Base-by-base conservation (phyloP, 2,113 vertebrate genomes). In the Cygnus buccinator region DNA sequence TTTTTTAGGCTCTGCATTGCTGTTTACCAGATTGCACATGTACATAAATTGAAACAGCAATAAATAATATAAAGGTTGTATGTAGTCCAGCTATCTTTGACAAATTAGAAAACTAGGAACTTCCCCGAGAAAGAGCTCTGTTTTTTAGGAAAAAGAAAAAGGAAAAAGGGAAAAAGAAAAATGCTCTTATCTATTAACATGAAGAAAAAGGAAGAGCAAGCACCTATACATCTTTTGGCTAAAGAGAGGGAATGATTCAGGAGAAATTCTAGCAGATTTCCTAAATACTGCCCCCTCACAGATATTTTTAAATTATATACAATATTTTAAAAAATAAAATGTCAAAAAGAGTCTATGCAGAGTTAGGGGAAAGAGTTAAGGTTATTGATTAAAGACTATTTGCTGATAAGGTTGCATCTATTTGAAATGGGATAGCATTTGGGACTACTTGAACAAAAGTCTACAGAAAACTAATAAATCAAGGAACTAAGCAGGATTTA, bases 401-500 rank as follows among this genome's bases (percentile, higher is more conserved):
- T 97, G 90, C 90, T 96, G 90, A 86, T 96, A 90, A 96, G 92
- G 37, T 92, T 75, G 54, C 92, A 92, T 87, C 87, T 96, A 79
- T 96, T 95, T 97, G 91, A 95, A 93, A 94, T 29, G 82, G 67
- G 89, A 94, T 33, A 94, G 87, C 78, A 85, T 94, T 89, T 94
- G 87, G 81, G 95, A 95, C 84, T 89, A 63, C 78, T 95, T 0
- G 50, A 89, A 89, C 74, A 85, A 94, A 96, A 96, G 92, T 96
- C 94, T 93, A 96, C 87, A 96, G 89, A 92, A 97, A 91, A 93
- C 87, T 94, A 91, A 96, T 91, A 97, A 96, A 95, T 96, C 94
- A 95, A 94, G 89, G 91, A 94, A 89, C 87, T 87, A 87, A 96
- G 84, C n/a, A 35, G 74, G 87, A 96, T 95, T 94, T 96, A 96